A percentile compares a stretch with the other conserved stretches of the same genome.
These are phyloP conservation scores for Xenus cinereus DNA, from an alignment of 2,113 vertebrate species.

Conservation along the genomic window DNA sequence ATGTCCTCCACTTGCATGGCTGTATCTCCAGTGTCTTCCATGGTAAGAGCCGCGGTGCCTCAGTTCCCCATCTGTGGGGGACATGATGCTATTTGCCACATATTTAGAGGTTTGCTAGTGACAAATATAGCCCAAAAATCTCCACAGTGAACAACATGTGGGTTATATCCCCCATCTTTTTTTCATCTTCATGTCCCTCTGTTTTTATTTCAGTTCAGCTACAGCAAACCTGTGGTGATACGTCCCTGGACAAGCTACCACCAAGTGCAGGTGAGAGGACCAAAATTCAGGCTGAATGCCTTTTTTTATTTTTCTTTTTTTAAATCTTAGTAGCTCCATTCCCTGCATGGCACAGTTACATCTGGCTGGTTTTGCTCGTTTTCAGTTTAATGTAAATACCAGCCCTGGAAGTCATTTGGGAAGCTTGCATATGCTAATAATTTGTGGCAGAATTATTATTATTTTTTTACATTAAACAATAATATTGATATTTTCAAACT, in stretches of 20 bases:
- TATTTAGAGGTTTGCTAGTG: neutral
- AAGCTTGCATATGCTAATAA: constrained; percentile 47
- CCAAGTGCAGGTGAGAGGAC: neutral
- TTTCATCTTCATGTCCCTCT: neutral
- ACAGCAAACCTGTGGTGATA: neutral
- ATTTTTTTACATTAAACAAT: constrained; percentile 56
- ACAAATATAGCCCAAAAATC: neutral
- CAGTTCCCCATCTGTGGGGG: neutral
- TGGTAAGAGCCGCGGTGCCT: neutral
- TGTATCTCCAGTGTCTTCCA: neutral
- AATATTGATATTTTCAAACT: constrained; percentile 68
- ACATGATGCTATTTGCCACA: neutral
- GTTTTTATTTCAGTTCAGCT: neutral
- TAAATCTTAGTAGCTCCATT: neutral
- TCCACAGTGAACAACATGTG: neutral
- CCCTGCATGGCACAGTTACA: constrained; percentile 28
- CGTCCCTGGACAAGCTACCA: neutral
- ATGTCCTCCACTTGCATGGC: neutral
- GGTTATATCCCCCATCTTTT: neutral
- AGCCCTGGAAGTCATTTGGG: constrained; percentile 39
- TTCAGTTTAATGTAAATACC: constrained; percentile 69
- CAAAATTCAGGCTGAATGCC: neutral
- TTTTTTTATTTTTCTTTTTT: neutral
- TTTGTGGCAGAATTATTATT: constrained; percentile 50
- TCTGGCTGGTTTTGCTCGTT: constrained; percentile 64